Evolutionary conservation across 2,888 invertebrate genomes (phyloP).

Genomic region (Pammene fasciana): DNA sequence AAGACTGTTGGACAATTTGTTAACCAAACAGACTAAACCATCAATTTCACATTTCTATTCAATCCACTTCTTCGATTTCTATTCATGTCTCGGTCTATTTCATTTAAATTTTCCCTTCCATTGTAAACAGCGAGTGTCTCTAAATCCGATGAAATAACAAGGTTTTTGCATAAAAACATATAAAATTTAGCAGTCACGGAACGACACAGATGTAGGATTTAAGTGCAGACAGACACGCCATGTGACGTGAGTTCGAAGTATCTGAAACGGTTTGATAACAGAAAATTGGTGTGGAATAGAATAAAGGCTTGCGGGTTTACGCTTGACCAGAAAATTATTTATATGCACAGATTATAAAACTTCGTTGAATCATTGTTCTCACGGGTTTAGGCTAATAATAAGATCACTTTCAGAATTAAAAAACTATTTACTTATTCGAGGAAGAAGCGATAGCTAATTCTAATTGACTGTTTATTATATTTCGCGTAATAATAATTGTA

Average conservation of each 20-base stretch:
- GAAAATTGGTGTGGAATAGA: conserved; percentile 13
- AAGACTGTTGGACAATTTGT: neutral
- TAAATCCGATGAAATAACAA: conserved; percentile 20
- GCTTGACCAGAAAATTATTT: neutral
- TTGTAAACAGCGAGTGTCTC: neutral
- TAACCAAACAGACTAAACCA: neutral
- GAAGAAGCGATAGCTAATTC: no score
- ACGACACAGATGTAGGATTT: conserved; percentile 35
- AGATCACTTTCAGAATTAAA: no score
- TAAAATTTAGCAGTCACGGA: conserved; percentile 32
- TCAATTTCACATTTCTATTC: conserved; percentile 5
- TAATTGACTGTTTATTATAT: no score
- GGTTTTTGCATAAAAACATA: conserved; percentile 34
- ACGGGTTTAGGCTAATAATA: no score
- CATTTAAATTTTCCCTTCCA: neutral
- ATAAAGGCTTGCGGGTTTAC: conserved; percentile 2
- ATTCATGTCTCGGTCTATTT: neutral
- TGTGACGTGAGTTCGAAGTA: conserved; percentile 29
- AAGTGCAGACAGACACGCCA: conserved; percentile 35
- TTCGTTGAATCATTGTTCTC: no score
- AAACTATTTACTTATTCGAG: no score
- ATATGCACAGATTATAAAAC: neutral
- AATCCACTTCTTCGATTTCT: neutral
- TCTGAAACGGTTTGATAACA: conserved; percentile 23
- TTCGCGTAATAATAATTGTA: no score